phyloP scores from a whole-genome alignment of 2,113 vertebrate species.

The Melanostigma gelatinosum region DNA sequence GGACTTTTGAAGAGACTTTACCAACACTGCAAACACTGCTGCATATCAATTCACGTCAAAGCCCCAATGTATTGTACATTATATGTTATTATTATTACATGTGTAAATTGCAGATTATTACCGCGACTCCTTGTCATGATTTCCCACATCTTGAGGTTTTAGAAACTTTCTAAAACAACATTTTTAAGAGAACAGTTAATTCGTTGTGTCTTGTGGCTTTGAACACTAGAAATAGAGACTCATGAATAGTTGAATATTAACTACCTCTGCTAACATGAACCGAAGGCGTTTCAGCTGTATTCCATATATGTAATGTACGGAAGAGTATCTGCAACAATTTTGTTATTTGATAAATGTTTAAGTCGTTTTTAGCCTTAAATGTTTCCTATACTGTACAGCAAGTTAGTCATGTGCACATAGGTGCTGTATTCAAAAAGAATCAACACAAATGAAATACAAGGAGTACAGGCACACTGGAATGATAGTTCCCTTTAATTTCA shows the following conservation, averaged over 20 bases:
- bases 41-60: not conserved
- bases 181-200: not conserved
- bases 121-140: too few relatives aligned
- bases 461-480: too few relatives aligned
- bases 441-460: too few relatives aligned
- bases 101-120: not conserved
- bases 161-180: not conserved
- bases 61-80: not conserved
- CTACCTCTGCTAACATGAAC: not conserved
- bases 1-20: constrained; percentile 53
- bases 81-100: not conserved
- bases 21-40: constrained; percentile 9
- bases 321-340: too few relatives aligned
- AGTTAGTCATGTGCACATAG: not conserved
- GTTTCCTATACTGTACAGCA: not conserved
- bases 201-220: not conserved
- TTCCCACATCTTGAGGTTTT: not conserved
- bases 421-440: not conserved
- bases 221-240: not conserved
- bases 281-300: not conserved
- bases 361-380: not conserved
- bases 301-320: too few relatives aligned
- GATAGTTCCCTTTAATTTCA: not conserved
- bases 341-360: too few relatives aligned
- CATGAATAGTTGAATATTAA: not conserved